Percentiles rank a stretch among this genome's conserved stretches.
Conservation (phyloP, 2,113 vertebrate species). For the Xiphophorus couchianus region DNA sequence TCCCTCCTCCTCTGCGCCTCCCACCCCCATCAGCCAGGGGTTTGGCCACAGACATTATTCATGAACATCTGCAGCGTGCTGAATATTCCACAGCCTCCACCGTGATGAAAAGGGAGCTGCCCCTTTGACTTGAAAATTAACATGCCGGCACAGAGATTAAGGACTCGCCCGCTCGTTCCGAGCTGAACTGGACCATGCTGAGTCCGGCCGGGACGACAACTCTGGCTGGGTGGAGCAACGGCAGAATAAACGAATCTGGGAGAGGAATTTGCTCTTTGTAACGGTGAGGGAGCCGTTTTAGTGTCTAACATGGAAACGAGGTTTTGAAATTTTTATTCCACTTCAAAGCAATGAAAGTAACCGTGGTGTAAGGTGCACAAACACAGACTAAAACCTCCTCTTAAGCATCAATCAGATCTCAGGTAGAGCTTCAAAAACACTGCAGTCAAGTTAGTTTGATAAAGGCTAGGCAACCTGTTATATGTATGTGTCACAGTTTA, state of each 20-base stretch:
- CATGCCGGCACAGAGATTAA: slow-evolving; percentile 88
- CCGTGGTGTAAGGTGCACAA: slow-evolving; percentile 21
- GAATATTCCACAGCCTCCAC: slow-evolving; percentile 87
- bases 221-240: slow-evolving; percentile 52
- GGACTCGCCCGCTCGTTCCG: slow-evolving; percentile 58
- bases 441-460: background rate
- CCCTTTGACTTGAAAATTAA: slow-evolving; percentile 92
- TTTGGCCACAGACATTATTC: slow-evolving; percentile 99
- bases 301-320: slow-evolving; percentile 22
- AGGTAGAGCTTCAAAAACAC: background rate
- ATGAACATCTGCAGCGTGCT: slow-evolving; percentile 97
- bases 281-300: slow-evolving; percentile 21
- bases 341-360: slow-evolving; percentile 37
- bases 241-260: slow-evolving; percentile 35
- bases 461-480: background rate
- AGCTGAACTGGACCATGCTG: slow-evolving; percentile 64
- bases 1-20: slow-evolving; percentile 71
- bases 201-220: slow-evolving; percentile 38
- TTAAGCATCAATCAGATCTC: slow-evolving; percentile 6
- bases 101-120: slow-evolving; percentile 87
- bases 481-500: background rate
- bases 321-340: slow-evolving; percentile 32
- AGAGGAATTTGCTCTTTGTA: slow-evolving; percentile 44
- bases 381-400: slow-evolving; percentile 13
- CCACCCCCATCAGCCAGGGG: slow-evolving; percentile 85